These are phyloP conservation scores for Gerris buenoi DNA, from an alignment of 1,140 invertebrate genomes.

Conservation along the genomic window DNA sequence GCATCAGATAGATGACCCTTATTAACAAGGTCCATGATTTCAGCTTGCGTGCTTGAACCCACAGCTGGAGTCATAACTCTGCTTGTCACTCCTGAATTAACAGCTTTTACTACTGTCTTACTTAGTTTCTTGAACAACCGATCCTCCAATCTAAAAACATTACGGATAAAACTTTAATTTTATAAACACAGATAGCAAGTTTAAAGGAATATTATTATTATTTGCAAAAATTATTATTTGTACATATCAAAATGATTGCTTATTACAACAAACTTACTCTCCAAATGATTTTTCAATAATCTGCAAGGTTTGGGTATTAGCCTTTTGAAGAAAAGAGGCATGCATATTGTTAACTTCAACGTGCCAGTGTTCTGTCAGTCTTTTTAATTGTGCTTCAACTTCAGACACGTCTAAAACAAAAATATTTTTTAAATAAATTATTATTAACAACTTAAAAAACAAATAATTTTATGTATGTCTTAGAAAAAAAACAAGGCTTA, in stretches of 20 bases:
- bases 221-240: too few relatives aligned
- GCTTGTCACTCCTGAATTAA: background rate
- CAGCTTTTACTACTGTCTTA: background rate
- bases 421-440: too few relatives aligned
- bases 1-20: constrained; percentile 66
- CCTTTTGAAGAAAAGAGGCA: constrained; percentile 28
- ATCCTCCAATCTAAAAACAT: constrained; percentile 14
- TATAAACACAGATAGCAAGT: too few relatives aligned
- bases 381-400: constrained; percentile 27
- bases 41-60: constrained; percentile 42
- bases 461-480: too few relatives aligned
- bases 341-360: constrained; percentile 9
- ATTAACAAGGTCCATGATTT: constrained; percentile 53
- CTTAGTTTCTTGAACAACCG: background rate
- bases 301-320: background rate
- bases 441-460: too few relatives aligned
- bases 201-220: too few relatives aligned
- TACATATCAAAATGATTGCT: too few relatives aligned
- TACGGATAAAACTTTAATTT: too few relatives aligned
- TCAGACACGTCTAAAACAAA: constrained; percentile 28
- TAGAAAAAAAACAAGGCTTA: too few relatives aligned
- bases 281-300: background rate
- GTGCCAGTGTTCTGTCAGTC: constrained; percentile 15
- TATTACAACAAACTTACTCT: too few relatives aligned
- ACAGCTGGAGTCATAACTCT: background rate